Conservation (phyloP, 1,140 invertebrate genomes). For the Hycleus cichorii region DNA sequence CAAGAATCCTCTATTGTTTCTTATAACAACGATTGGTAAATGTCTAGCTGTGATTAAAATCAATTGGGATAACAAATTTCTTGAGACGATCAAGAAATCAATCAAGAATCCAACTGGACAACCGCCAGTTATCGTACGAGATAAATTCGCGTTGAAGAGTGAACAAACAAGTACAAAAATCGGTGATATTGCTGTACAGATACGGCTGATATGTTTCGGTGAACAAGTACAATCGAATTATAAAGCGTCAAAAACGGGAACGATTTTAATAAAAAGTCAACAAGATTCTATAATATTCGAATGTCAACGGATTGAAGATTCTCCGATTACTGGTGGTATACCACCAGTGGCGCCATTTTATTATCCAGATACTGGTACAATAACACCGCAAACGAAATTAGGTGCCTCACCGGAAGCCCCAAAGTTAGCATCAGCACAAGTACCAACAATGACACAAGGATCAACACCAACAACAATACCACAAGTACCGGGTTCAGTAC, state of each 20-base stretch:
- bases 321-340: too few species aligned
- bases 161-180: constrained; percentile 5
- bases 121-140: constrained; percentile 8
- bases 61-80: constrained; percentile 28
- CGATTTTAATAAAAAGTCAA: constrained; percentile 25
- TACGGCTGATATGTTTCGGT: constrained; percentile 32
- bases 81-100: constrained; percentile 29
- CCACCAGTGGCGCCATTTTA: too few species aligned
- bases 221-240: constrained; percentile 29
- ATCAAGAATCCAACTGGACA: constrained; percentile 20
- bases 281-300: constrained; percentile 27
- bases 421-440: too few species aligned
- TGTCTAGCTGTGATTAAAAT: not conserved
- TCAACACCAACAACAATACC: too few species aligned
- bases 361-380: too few species aligned
- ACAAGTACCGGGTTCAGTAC: too few species aligned
- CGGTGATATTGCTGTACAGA: constrained; percentile 23
- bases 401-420: too few species aligned
- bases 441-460: too few species aligned
- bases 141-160: constrained; percentile 6
- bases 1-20: not conserved
- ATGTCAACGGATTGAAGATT: constrained; percentile 11
- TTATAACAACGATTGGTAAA: constrained; percentile 1
- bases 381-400: too few species aligned
- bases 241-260: constrained; percentile 16